A percentile compares a stretch with the other conserved stretches of the same genome.
These are phyloP conservation scores for Helicoverpa assulta DNA, from an alignment of 2,888 invertebrate species.

Conservation along the genomic window DNA sequence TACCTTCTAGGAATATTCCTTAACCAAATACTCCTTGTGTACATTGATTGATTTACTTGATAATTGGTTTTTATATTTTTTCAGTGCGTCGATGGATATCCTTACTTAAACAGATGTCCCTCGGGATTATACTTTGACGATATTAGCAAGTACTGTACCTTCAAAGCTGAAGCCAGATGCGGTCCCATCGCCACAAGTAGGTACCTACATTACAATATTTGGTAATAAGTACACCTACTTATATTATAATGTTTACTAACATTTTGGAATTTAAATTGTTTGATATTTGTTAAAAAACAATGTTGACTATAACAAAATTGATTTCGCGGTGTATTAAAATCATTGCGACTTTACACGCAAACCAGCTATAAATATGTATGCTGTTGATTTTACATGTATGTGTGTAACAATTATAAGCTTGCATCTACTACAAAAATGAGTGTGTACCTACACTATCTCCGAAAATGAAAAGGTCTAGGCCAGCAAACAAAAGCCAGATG, in stretches of 20 bases:
- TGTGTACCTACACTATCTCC: neutral
- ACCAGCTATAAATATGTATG: neutral
- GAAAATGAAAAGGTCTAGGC: neutral
- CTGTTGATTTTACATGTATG: neutral
- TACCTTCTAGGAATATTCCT: neutral
- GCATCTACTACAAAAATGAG: neutral
- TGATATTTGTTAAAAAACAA: neutral
- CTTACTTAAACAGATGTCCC: conserved; percentile 96
- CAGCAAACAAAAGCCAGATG: neutral
- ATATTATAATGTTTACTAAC: conserved; percentile 6
- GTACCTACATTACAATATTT: conserved; percentile 72
- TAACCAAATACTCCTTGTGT: neutral
- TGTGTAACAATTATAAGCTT: no score
- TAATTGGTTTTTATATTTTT: conserved; percentile 67
- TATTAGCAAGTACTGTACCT: conserved; percentile 96
- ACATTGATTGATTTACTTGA: conserved; percentile 3
- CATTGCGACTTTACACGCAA: no score
- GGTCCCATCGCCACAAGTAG: conserved; percentile 97
- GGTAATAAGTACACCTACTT: no score
- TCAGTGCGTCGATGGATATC: conserved; percentile 97
- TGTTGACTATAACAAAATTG: no score
- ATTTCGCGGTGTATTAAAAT: no score
- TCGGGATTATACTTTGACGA: conserved; percentile 97
- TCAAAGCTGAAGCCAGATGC: conserved; percentile 96
- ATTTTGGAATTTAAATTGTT: conserved; percentile 7